These are phyloP conservation scores for Gallinago jamesoni DNA, from an alignment of 2,113 vertebrate genomes.

Conservation along the genomic window DNA sequence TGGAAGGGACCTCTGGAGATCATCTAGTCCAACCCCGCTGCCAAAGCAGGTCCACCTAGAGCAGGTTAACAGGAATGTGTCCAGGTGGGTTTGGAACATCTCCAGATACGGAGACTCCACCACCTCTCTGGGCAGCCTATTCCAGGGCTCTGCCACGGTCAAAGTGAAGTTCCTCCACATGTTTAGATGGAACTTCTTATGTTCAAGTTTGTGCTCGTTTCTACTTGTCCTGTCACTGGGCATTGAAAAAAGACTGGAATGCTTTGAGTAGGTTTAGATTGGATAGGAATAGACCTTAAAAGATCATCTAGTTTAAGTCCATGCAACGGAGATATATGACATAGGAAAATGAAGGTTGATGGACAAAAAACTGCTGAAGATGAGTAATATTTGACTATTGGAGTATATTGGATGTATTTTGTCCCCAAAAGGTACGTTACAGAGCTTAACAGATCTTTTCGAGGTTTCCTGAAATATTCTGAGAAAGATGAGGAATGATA, in stretches of 20 bases:
- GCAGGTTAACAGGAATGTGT: too few relatives aligned
- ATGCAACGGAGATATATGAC: accelerated
- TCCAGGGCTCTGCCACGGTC: too few relatives aligned
- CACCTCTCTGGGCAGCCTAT: too few relatives aligned
- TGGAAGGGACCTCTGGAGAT: too few relatives aligned
- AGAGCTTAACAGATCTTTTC: not conserved
- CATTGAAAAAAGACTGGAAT: not conserved
- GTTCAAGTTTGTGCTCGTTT: too few relatives aligned
- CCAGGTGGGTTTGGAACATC: too few relatives aligned
- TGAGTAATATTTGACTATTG: not conserved
- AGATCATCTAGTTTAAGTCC: not conserved
- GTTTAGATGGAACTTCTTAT: too few relatives aligned
- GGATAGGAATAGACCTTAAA: not conserved
- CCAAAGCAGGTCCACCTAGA: too few relatives aligned
- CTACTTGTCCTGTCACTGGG: too few relatives aligned
- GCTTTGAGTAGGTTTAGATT: not conserved
- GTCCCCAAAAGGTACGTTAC: not conserved
- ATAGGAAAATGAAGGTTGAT: not conserved
- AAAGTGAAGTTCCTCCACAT: too few relatives aligned
- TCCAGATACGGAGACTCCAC: too few relatives aligned
- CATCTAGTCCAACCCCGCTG: too few relatives aligned
- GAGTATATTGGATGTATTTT: not conserved
- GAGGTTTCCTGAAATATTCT: not conserved
- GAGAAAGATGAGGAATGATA: not conserved
- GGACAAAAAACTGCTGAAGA: not conserved